phyloP scores from a whole-genome alignment of 2,888 invertebrate genomes.

The Galerucella calmariensis region DNA sequence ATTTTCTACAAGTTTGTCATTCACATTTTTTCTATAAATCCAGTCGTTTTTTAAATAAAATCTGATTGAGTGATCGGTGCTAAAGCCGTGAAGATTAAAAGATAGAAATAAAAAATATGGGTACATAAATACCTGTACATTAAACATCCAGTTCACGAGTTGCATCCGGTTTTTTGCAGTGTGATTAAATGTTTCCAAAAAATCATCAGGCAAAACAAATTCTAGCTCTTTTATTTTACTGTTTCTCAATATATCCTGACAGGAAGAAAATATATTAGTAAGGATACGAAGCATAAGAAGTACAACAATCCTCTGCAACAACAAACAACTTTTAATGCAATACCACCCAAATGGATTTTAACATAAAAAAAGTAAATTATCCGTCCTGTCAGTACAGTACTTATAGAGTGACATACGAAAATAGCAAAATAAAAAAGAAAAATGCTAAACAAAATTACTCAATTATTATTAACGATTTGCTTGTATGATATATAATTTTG shows the following conservation, averaged over 20 bases:
- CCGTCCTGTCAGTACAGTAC: too few species aligned
- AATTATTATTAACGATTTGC: too few species aligned
- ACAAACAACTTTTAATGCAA: not conserved
- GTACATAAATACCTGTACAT: not conserved
- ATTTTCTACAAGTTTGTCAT: too few species aligned
- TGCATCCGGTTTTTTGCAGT: not conserved
- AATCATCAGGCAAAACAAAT: not conserved
- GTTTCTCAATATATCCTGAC: not conserved
- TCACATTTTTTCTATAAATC: too few species aligned
- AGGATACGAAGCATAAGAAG: not conserved
- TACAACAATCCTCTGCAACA: not conserved
- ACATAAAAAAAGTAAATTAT: too few species aligned
- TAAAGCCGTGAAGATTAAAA: not conserved
- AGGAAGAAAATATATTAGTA: not conserved
- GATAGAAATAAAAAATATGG: not conserved
- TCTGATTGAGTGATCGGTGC: too few species aligned
- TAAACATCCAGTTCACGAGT: not conserved
- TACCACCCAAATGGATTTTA: too few species aligned
- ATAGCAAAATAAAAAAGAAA: too few species aligned
- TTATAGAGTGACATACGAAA: too few species aligned
- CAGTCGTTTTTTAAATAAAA: too few species aligned
- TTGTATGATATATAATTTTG: too few species aligned
- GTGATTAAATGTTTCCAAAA: not conserved
- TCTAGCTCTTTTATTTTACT: not conserved
- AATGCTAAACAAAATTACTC: too few species aligned